Base-by-base conservation (phyloP, 2,888 invertebrate species). In the Pterostichus madidus region DNA sequence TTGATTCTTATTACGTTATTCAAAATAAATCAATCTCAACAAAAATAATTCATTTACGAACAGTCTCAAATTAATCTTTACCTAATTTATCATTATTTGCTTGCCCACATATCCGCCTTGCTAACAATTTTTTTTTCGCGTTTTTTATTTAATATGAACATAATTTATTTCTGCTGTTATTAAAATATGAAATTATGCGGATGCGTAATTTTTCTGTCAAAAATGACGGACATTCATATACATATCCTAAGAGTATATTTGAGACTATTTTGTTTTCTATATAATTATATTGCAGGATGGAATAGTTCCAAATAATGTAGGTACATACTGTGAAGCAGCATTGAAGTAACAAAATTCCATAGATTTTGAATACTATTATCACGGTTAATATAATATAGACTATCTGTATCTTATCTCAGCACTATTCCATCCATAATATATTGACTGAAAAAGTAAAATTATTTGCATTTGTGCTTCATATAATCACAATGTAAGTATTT, bases 381-480 rank as follows among this genome's bases (percentile, higher is more conserved):
- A 64, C 64, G 64, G 64, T 64, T n/a, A 35, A 32, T 32, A 61
- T 64, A 64, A n/a, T 7, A 35, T 64, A 64, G 8, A 64, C 32
- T 6, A 64, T 64, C 32, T 64, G 64, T 64, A 64, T 71, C 39
- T 13, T 44, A 32, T 71, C 68, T 71, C 17, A 71, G 44, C 39
- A 71, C 68, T 71, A 44, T 17, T 44, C 68, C 68, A 71, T 71
- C 68, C 68, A 71, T 44, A 44, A 71, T 71, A 71, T 64, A 64
- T 71, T 71, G 68, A 71, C 68, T 71, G 44, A 71, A 71, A 71
- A 76, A 76, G 53, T 76, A 76, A 76, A 78, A 78, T 78, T 53
- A 78, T 78, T 78, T 59, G 78, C 78, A 71, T 71, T 78, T 78
- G 78, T 78, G 78, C 78, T 78, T 56, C 56, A 78, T 78, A 78